These are phyloP conservation scores for Polydesmus complanatus DNA, from an alignment of 2,888 invertebrate genomes.

Conservation along the genomic window DNA sequence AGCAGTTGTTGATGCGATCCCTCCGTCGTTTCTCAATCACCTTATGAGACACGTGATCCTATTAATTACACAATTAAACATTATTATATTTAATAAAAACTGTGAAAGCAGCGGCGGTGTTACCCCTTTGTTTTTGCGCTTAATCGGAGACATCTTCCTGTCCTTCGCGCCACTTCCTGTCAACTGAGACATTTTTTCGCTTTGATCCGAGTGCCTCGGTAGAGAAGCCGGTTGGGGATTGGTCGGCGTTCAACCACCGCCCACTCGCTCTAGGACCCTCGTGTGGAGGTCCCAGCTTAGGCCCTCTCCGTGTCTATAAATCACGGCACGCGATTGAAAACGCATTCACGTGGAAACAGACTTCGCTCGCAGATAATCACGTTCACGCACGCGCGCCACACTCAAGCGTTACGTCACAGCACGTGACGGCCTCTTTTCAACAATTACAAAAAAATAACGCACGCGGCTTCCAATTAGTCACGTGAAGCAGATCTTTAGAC, in stretches of 20 bases:
- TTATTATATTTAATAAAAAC: background rate
- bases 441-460: no score
- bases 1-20: constrained; percentile 14
- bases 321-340: background rate
- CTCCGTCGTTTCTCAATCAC: constrained; percentile 13
- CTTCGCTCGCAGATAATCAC: background rate
- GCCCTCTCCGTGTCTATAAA: no score
- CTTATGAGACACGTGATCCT: constrained; percentile 16
- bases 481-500: background rate
- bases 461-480: background rate
- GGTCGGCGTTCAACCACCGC: no score
- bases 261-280: no score
- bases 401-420: background rate
- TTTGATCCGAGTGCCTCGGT: no score
- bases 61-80: background rate
- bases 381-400: background rate
- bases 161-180: no score
- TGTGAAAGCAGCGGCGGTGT: background rate
- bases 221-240: no score
- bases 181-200: no score
- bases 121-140: background rate
- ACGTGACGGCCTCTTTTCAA: background rate
- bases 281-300: no score
- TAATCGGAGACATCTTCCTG: background rate
- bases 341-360: background rate